phyloP scores from a whole-genome alignment of 2,113 vertebrate genomes.

The Burhinus oedicnemus region DNA sequence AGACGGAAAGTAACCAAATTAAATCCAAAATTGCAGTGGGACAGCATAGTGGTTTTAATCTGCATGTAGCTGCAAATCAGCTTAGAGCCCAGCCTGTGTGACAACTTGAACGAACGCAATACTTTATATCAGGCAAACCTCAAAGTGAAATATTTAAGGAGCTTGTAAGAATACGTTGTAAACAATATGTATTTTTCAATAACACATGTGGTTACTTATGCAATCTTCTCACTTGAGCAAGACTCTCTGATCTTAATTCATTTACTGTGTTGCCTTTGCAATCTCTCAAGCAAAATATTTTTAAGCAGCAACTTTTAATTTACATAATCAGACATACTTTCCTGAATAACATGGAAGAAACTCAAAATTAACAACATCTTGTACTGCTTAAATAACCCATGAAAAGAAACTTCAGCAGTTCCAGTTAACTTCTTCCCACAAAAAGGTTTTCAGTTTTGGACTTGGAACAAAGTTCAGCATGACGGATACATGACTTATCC shows the following conservation, averaged over 20 bases:
- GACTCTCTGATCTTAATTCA: slow-evolving; percentile 66
- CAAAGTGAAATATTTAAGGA: slow-evolving; percentile 73
- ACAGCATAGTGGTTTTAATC: slow-evolving; percentile 20
- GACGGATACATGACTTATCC: not conserved
- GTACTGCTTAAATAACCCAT: slow-evolving; percentile 59
- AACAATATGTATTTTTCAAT: slow-evolving; percentile 70
- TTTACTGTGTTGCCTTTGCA: slow-evolving; percentile 65
- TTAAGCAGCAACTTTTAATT: slow-evolving; percentile 72
- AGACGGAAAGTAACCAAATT: slow-evolving; percentile 56
- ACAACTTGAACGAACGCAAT: slow-evolving; percentile 55
- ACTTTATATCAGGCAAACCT: slow-evolving; percentile 64
- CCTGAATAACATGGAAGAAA: slow-evolving; percentile 61
- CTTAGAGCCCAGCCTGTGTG: slow-evolving; percentile 1
- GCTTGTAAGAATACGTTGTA: slow-evolving; percentile 65
- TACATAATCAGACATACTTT: slow-evolving; percentile 73
- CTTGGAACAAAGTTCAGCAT: not conserved
- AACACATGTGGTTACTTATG: slow-evolving; percentile 59
- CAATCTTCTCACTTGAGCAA: slow-evolving; percentile 70
- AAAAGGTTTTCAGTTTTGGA: slow-evolving; percentile 37
- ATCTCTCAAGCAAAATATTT: slow-evolving; percentile 66
- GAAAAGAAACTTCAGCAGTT: slow-evolving; percentile 60
- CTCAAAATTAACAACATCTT: slow-evolving; percentile 45
- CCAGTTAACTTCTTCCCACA: slow-evolving; percentile 56
- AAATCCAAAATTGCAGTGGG: slow-evolving; percentile 62
- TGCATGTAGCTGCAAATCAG: slow-evolving; percentile 13